Percentiles rank a stretch among this genome's conserved stretches.
Conservation (phyloP, 2,888 invertebrate species). For the Scaptodrosophila latifasciaeformis region DNA sequence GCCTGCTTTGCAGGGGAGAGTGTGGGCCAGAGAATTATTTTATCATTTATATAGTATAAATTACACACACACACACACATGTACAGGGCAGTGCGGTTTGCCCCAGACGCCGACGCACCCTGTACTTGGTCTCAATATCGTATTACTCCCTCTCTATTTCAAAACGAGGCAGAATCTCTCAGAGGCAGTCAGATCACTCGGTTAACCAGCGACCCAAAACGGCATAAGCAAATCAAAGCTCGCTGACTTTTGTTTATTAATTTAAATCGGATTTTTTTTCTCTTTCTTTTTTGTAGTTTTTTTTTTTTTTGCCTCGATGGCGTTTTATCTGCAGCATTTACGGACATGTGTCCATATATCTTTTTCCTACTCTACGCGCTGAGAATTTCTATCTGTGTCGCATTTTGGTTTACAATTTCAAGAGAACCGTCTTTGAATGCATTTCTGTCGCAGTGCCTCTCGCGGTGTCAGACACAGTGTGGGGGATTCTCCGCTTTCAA, state of each 20-base stretch:
- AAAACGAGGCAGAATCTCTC: too few relatives aligned
- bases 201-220: neutral
- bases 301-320: neutral
- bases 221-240: slow-evolving; percentile 11
- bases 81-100: too few relatives aligned
- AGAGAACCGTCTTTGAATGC: slow-evolving; percentile 22
- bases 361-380: neutral
- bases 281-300: neutral
- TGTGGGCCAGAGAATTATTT: slow-evolving; percentile 23
- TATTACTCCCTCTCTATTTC: slow-evolving; percentile 41
- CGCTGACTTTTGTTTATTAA: slow-evolving; percentile 41
- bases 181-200: too few relatives aligned
- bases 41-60: slow-evolving; percentile 23
- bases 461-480: too few relatives aligned
- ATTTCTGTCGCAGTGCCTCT: too few relatives aligned
- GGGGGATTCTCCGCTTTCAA: too few relatives aligned
- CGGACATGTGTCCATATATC: slow-evolving; percentile 13
- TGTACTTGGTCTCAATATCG: slow-evolving; percentile 59
- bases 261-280: slow-evolving; percentile 26
- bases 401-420: slow-evolving; percentile 11
- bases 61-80: too few relatives aligned
- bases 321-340: slow-evolving; percentile 34
- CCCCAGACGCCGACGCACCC: slow-evolving; percentile 17
- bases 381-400: neutral
- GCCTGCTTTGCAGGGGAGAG: neutral